Base-by-base conservation (phyloP, 2,113 vertebrate species). In the Rattus rattus region DNA sequence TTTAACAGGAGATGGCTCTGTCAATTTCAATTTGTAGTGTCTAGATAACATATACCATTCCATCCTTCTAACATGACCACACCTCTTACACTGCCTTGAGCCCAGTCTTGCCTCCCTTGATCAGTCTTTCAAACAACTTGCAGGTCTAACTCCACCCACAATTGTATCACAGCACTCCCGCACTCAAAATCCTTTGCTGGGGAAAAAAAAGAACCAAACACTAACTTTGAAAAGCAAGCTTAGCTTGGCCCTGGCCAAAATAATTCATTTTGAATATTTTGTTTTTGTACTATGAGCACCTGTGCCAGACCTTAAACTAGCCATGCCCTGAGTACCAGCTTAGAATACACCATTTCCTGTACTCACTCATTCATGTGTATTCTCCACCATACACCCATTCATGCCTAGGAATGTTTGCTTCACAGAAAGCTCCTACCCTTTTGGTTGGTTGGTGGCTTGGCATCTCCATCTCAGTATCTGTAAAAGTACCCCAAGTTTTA, bases 221-320 rank as follows among this genome's bases (percentile, higher is more conserved):
- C 39, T 54, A 73, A 85, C 79, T 94, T 79, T 79, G 36, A 83
- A 69, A 93, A 85, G 90, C 33, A 91, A 79, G 79, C 90, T 94
- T 75, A 85, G 70, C 61, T 30, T 47, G 61, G 16, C 70, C 33
- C 43, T 96, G 72, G 56, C 22, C 72, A 85, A 43, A 52, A 69
- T 59, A 75, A 84, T 88, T 69, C 36, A 79, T 19, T 67, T 92
- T 33, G 43, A 9, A 49, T 43, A 43, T 94, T 61, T 22, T 56
- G 39, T 76, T 77, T 90, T 56, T 47, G 70, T 7, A 54, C 39
- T n/a, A 75, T 56, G 24, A 52, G 56, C 43, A 83, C 28, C 33
- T 36, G 28, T 14, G 54, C 87, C 0, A 86, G 47, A 94, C 54
- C 10, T 20, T 89, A 4, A 2, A 36, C 20, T 67, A 87, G 65